A percentile compares a stretch with the other conserved stretches of the same genome.
Conservation (phyloP, 2,888 invertebrate species). For the Eupithecia inturbata region DNA sequence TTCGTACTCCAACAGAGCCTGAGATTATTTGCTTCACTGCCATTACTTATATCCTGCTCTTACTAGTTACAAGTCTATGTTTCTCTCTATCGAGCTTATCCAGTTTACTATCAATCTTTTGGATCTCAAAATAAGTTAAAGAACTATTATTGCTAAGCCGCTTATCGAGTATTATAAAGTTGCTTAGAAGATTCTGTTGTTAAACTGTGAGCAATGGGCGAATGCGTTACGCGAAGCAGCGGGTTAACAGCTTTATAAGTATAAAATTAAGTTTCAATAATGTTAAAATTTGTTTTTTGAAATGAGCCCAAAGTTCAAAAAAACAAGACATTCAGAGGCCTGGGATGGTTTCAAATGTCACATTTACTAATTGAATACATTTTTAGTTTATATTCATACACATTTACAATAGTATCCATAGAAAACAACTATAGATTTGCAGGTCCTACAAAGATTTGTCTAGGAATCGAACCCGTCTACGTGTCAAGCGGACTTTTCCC, state of each 20-base stretch:
- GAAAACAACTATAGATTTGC: not conserved
- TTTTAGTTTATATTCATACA: not conserved
- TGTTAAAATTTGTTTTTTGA: too few species aligned
- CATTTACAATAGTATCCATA: not conserved
- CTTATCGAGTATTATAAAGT: not conserved
- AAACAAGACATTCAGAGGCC: too few species aligned
- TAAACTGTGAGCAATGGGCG: not conserved
- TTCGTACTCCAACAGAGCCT: constrained; percentile 1
- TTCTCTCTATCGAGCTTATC: not conserved
- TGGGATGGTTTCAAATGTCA: not conserved
- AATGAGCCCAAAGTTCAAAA: too few species aligned
- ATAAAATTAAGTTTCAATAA: not conserved
- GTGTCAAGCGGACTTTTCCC: too few species aligned
- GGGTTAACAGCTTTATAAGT: not conserved
- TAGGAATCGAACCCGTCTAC: not conserved
- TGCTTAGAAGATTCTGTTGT: not conserved
- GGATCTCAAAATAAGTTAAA: not conserved
- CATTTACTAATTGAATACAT: not conserved
- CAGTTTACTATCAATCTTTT: not conserved
- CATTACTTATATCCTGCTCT: not conserved
- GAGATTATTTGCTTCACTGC: constrained; percentile 5
- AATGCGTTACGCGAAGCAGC: not conserved
- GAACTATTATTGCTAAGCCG: not conserved
- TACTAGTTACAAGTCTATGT: not conserved
- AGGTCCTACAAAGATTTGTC: not conserved